Conservation (phyloP, 2,797 vertebrate species). For the Semaprochilodus insignis region DNA sequence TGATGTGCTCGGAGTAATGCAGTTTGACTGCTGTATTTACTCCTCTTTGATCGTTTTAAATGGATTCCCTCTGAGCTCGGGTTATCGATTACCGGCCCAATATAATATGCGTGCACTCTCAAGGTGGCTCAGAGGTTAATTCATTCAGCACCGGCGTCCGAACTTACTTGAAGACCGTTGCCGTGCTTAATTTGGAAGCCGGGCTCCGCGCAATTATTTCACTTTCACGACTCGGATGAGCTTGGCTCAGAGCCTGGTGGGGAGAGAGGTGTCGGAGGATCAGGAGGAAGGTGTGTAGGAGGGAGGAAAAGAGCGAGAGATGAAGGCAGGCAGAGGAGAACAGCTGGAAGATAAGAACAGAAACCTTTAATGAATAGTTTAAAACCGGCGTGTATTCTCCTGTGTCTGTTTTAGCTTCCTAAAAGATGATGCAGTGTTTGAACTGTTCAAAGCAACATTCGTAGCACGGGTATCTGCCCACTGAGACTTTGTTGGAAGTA, state of each 20-base stretch:
- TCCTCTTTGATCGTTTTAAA: conserved; percentile 77
- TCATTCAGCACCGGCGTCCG: conserved; percentile 63
- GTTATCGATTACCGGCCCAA: conserved; percentile 73
- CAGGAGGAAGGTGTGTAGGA: conserved; percentile 1
- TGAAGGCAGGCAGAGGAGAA: conserved; percentile 10
- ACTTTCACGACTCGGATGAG: conserved; percentile 31
- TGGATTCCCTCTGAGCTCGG: conserved; percentile 70
- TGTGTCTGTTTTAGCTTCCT: conserved; percentile 2
- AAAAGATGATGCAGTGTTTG: background rate
- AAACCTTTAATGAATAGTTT: background rate
- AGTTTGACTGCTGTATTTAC: conserved; percentile 76
- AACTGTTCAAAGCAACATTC: background rate
- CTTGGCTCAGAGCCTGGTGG: conserved; percentile 29
- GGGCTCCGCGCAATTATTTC: conserved; percentile 25
- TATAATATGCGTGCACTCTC: conserved; percentile 75
- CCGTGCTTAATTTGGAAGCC: conserved; percentile 31
- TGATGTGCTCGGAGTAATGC: conserved; percentile 60
- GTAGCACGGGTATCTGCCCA: background rate
- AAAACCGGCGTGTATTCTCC: background rate
- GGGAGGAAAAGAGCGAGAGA: background rate
- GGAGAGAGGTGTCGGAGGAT: conserved; percentile 17
- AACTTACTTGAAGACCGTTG: conserved; percentile 62
- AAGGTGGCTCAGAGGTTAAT: conserved; percentile 76
- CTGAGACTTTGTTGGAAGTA: background rate
- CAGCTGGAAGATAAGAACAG: conserved; percentile 12